Evolutionary conservation across 2,797 vertebrate species (phyloP).

Genomic region (Smutsia temminckii): DNA sequence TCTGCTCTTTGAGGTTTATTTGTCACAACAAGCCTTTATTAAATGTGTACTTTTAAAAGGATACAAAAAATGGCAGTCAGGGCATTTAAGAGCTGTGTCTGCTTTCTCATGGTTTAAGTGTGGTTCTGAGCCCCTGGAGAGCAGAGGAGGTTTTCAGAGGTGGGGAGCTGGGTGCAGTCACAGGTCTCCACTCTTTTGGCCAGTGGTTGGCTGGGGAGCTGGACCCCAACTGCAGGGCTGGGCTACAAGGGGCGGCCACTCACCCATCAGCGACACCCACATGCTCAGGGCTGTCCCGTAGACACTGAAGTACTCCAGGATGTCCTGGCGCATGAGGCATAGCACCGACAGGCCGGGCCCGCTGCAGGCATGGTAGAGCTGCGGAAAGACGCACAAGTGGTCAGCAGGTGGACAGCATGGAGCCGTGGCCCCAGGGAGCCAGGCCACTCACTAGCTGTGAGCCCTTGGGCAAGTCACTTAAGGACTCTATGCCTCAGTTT

Average conservation of each 20-base stretch:
- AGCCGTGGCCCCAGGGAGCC: background rate
- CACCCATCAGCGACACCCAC: conserved; percentile 98
- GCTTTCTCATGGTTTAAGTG: accelerated
- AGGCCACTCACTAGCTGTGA: background rate
- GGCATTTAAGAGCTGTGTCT: accelerated
- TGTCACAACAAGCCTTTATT: background rate
- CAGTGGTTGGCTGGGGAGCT: accelerated
- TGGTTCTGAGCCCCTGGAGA: accelerated
- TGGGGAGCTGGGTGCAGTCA: accelerated
- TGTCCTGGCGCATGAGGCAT: conserved; percentile 94
- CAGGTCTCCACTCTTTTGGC: accelerated
- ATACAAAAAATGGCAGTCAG: accelerated
- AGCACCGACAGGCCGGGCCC: conserved; percentile 92
- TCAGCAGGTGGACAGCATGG: background rate
- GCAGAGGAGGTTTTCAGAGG: accelerated
- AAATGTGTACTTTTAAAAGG: accelerated
- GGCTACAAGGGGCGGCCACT: conserved; percentile 63
- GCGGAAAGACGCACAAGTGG: accelerated
- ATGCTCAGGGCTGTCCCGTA: conserved; percentile 96
- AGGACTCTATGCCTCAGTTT: background rate
- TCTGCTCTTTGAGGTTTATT: background rate
- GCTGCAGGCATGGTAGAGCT: conserved; percentile 94
- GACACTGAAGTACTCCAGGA: conserved; percentile 96
- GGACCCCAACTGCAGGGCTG: accelerated
- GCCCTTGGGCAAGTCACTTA: accelerated